These are phyloP conservation scores for Ecdyonurus torrentis DNA, from an alignment of 2,888 invertebrate genomes.

Conservation along the genomic window DNA sequence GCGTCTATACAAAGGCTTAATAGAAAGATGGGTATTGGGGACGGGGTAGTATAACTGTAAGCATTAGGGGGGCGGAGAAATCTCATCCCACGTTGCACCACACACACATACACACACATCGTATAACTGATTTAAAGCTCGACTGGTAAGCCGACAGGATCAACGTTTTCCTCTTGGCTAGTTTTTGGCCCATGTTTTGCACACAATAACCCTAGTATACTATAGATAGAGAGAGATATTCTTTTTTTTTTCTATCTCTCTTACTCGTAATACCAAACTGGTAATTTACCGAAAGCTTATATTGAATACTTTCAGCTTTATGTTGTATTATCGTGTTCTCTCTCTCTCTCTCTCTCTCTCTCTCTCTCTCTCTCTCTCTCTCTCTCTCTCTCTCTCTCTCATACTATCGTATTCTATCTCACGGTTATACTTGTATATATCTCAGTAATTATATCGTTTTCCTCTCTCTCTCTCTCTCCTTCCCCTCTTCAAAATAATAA, in stretches of 20 bases:
- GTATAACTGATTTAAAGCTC: background rate
- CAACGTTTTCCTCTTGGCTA: slow-evolving; percentile 3
- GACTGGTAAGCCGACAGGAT: background rate
- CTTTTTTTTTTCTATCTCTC: background rate
- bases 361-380: too few relatives aligned
- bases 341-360: too few relatives aligned
- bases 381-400: too few relatives aligned
- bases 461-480: too few relatives aligned
- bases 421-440: too few relatives aligned
- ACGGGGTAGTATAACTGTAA: background rate
- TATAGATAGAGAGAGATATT: too few relatives aligned
- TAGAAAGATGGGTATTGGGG: background rate
- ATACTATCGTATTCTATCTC: too few relatives aligned
- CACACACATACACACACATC: background rate
- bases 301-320: background rate
- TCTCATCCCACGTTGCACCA: too few relatives aligned
- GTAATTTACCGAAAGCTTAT: background rate
- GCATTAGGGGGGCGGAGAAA: background rate
- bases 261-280: background rate
- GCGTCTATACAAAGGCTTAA: background rate
- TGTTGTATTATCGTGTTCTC: too few relatives aligned
- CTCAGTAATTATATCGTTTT: too few relatives aligned
- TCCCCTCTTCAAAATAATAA: too few relatives aligned
- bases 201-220: background rate
- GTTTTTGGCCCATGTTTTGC: background rate